phyloP scores from a whole-genome alignment of 2,888 invertebrate genomes.

The Torymus aiolomorphi region DNA sequence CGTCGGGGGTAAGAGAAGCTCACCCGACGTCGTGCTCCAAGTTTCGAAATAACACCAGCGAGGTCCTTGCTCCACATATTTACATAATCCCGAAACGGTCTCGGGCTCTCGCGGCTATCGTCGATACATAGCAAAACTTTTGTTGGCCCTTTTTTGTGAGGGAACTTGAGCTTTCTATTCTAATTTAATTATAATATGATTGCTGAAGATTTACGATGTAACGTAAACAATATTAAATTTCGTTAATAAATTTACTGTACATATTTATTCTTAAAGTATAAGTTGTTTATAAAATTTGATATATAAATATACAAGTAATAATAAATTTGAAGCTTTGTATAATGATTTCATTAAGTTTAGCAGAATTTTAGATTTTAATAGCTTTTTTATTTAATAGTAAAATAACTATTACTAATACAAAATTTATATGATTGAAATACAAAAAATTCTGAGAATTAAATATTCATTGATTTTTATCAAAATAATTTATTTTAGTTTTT shows the following conservation, averaged over 20 bases:
- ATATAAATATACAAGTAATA: slow-evolving; percentile 22
- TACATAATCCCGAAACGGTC: slow-evolving; percentile 48
- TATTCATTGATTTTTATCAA: too few species aligned
- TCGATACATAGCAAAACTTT: slow-evolving; percentile 29
- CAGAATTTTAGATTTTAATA: too few species aligned
- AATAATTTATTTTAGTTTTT: too few species aligned
- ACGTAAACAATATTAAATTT: slow-evolving; percentile 16
- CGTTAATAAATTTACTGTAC: slow-evolving; percentile 38
- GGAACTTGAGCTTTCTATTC: background rate
- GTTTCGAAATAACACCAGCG: slow-evolving; percentile 54
- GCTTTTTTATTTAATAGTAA: too few species aligned
- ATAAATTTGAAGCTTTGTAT: too few species aligned
- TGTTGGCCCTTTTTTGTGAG: background rate
- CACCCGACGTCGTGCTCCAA: slow-evolving; percentile 35
- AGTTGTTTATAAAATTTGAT: slow-evolving; percentile 26
- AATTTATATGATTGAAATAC: too few species aligned
- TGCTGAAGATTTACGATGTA: slow-evolving; percentile 6
- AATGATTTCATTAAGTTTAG: background rate
- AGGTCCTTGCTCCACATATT: slow-evolving; percentile 57
- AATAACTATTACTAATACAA: too few species aligned
- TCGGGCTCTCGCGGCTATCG: slow-evolving; percentile 41
- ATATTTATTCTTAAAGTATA: slow-evolving; percentile 19
- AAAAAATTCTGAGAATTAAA: too few species aligned
- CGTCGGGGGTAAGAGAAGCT: slow-evolving; percentile 21
- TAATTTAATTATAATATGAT: slow-evolving; percentile 1